Conservation (phyloP, 2,113 vertebrate genomes). For the Cygnus buccinator region DNA sequence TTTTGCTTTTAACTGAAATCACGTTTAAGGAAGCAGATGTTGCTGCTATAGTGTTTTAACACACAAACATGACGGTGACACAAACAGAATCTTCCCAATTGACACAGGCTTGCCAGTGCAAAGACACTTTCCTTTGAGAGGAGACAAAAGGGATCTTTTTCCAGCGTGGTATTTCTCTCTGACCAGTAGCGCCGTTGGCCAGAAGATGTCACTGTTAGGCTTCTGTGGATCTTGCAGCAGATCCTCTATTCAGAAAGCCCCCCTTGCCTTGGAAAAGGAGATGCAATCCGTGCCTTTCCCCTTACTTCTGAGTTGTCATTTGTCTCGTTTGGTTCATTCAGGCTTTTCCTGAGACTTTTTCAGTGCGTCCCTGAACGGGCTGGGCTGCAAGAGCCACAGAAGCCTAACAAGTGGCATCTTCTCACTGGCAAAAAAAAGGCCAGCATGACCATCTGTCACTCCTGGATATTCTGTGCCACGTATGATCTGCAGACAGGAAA, state of each 20-base stretch:
- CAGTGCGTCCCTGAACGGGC: background rate
- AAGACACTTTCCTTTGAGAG: background rate
- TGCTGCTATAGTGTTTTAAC: background rate
- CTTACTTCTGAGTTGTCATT: background rate
- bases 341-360: background rate
- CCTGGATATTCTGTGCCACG: background rate
- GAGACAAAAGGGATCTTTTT: background rate
- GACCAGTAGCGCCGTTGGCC: conserved; percentile 19
- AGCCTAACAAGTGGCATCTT: background rate
- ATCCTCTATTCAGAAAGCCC: background rate
- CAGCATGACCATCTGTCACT: fast-evolving
- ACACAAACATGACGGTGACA: fast-evolving
- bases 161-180: background rate
- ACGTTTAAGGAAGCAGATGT: background rate
- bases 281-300: background rate
- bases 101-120: background rate
- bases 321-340: background rate
- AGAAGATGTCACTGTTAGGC: conserved; percentile 65
- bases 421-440: background rate
- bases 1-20: background rate
- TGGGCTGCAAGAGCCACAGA: background rate
- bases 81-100: background rate
- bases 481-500: background rate
- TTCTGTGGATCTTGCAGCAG: background rate
- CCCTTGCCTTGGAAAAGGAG: background rate